phyloP scores from a whole-genome alignment of 2,888 invertebrate genomes.

The Proisotoma minuta region DNA sequence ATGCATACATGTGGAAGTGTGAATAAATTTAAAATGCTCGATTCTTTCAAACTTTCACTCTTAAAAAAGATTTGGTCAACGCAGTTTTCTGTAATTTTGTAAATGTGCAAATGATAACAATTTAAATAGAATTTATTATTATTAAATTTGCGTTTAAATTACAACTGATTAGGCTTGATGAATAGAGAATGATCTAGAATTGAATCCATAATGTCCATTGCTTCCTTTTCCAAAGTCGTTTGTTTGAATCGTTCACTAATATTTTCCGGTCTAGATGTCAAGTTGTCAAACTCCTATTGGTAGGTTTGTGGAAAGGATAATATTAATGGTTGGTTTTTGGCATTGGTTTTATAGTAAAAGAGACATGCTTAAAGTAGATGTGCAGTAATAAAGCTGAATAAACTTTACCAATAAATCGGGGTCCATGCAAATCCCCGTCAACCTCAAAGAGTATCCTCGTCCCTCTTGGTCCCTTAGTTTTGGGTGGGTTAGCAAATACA shows the following conservation, averaged over 20 bases:
- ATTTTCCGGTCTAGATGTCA: not conserved
- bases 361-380: not conserved
- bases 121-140: too few relatives aligned
- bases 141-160: not conserved
- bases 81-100: too few relatives aligned
- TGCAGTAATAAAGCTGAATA: not conserved
- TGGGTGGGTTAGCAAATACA: constrained; percentile 44
- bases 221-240: constrained; percentile 22
- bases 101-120: too few relatives aligned
- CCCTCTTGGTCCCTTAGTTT: constrained; percentile 22
- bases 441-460: constrained; percentile 17
- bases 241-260: constrained; percentile 13
- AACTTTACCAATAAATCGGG: constrained; percentile 18
- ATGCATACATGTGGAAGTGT: too few relatives aligned
- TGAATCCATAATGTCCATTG: constrained; percentile 24
- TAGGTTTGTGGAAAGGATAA: too few relatives aligned
- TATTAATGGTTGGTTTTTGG: too few relatives aligned
- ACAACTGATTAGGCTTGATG: constrained; percentile 2
- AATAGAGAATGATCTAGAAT: constrained; percentile 32
- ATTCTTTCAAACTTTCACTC: too few relatives aligned
- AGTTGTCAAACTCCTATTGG: not conserved
- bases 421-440: constrained; percentile 41
- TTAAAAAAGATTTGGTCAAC: too few relatives aligned
- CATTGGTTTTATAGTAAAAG: not conserved
- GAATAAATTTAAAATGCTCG: too few relatives aligned